Base-by-base conservation (phyloP, 2,888 invertebrate species). In the Idaea aversata region DNA sequence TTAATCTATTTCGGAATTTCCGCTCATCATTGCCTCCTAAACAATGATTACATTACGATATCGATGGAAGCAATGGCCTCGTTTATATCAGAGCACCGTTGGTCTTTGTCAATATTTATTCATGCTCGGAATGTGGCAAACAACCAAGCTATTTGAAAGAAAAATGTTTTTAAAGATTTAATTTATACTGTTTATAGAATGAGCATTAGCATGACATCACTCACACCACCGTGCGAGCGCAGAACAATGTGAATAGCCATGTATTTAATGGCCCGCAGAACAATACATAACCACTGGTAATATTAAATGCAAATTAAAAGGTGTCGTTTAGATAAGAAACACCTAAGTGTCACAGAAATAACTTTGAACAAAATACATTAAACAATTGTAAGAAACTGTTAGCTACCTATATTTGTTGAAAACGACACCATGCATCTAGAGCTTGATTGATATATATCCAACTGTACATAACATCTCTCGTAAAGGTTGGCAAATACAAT, bases 201-300 rank as follows among this genome's bases (percentile, higher is more conserved):
- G 61, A 57, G 5, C 15, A 58, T 74, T 70, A 75, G 71, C 76
- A 82, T 88, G 86, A 85, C 83, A 85, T 87, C 85, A 86, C 78
- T 87, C 85, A 86, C 78, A 72, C 66, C 78, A 72, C 66, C 77
- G 76, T 80, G 80, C 73, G 77, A 82, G 77, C 72, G 71, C 75
- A 81, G 74, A 82, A 84, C 83, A 84, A 85, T 84, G 84, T 79
- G 77, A 81, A 83, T 79, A 82, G 78, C 77, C 77, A 72, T 77
- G 77, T 79, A 81, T 78, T 68, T 82, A 85, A 82, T 83, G 77
- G 73, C 78, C 79, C 75, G 67, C 73, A 82, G 79, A 84, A 86
- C 85, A 87, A 87, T 84, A 78, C 77, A 73, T 65, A 67, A 67
- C 70, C 35, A 72, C 70, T 75, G 69, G 78, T 81, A 83, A 83